Evolutionary conservation across 2,113 vertebrate genomes (phyloP).

Genomic region (Colius striatus): DNA sequence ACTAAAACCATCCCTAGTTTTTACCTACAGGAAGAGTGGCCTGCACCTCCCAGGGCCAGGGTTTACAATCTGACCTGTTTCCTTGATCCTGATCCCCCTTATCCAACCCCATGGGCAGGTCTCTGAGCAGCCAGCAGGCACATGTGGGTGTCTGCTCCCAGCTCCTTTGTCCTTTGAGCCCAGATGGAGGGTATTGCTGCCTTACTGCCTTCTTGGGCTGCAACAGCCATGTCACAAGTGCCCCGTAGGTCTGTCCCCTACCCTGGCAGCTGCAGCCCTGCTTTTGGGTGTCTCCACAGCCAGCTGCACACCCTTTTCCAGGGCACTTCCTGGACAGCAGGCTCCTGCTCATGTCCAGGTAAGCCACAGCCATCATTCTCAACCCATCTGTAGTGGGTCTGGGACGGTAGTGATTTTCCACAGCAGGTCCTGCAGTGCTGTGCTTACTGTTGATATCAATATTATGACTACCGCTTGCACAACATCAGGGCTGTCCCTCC

Average conservation of each 20-base stretch:
- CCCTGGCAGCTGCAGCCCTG: neutral
- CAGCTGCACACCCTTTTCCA: accelerated
- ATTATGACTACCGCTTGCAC: no score
- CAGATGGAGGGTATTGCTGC: accelerated
- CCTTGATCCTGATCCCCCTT: accelerated
- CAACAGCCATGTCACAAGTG: accelerated
- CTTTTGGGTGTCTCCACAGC: accelerated
- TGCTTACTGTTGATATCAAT: no score
- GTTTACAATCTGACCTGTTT: accelerated
- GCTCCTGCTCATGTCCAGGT: neutral
- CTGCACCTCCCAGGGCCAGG: accelerated
- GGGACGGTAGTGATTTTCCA: no score
- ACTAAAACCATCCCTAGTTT: neutral
- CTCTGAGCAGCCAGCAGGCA: accelerated
- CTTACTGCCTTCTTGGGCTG: neutral
- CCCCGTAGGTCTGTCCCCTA: neutral
- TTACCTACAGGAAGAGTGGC: neutral
- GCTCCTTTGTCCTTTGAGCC: neutral
- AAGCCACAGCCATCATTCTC: neutral
- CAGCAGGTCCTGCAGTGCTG: no score
- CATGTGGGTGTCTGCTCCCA: neutral
- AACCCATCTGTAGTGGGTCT: no score
- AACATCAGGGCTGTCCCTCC: no score
- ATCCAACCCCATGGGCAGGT: accelerated
- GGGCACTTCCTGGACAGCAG: accelerated